Evolutionary conservation across 2,113 vertebrate genomes (phyloP).

Genomic region (Sapajus apella): DNA sequence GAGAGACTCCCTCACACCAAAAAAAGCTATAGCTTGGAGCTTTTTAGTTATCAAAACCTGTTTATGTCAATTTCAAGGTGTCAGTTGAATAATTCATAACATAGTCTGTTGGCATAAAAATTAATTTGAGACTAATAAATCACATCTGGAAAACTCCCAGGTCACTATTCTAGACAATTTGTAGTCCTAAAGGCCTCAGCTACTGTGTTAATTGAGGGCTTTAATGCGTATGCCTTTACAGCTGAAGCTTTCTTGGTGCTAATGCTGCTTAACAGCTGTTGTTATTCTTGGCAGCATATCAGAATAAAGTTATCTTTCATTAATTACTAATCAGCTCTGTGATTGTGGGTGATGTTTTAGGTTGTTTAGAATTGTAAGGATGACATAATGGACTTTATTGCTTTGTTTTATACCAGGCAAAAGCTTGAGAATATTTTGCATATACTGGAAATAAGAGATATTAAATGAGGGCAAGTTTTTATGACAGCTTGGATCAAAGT

Average conservation of each 20-base stretch:
- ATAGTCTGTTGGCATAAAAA: not conserved
- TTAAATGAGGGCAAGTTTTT: constrained; percentile 39
- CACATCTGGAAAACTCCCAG: not conserved
- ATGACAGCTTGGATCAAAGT: constrained; percentile 71
- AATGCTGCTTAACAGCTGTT: not conserved
- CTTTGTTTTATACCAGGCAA: constrained; percentile 54
- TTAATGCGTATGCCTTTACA: not conserved
- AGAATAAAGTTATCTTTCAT: constrained; percentile 13
- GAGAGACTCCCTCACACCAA: no score
- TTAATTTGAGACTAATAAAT: not conserved
- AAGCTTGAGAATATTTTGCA: constrained; percentile 39
- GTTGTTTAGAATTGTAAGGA: not conserved
- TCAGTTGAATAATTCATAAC: not conserved
- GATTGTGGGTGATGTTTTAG: not conserved
- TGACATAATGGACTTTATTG: constrained; percentile 2
- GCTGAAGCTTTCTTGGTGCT: not conserved
- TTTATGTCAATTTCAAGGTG: not conserved
- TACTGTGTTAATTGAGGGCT: not conserved
- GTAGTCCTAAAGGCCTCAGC: not conserved
- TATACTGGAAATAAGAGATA: constrained; percentile 11
- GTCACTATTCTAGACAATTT: not conserved
- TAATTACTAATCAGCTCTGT: not conserved
- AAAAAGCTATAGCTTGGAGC: not conserved
- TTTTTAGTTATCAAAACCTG: not conserved
- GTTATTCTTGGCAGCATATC: constrained; percentile 6